Evolutionary conservation across 2,888 invertebrate species (phyloP).

Genomic region (Drosophila meridionalis): DNA sequence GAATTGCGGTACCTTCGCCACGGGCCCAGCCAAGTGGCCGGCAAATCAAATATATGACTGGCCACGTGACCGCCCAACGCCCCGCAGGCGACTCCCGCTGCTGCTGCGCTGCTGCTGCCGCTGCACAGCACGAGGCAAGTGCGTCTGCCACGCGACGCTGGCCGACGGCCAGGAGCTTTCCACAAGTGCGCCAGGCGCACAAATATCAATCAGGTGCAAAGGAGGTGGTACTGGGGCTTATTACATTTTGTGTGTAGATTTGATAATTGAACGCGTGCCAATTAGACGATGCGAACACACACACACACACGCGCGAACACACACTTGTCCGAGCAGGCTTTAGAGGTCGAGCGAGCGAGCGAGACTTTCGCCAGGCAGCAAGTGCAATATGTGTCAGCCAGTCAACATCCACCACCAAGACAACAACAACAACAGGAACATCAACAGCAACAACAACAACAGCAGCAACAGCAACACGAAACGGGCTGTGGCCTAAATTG

Average conservation of each 20-base stretch:
- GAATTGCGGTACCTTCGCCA: conserved; percentile 30
- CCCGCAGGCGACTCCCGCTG: conserved; percentile 22
- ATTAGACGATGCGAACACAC: conserved; percentile 48
- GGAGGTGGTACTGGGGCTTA: conserved; percentile 9
- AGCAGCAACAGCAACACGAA: conserved; percentile 52
- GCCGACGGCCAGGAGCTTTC: conserved; percentile 33
- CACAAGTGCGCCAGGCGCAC: conserved; percentile 35
- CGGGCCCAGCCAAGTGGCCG: conserved; percentile 6
- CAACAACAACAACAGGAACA: conserved; percentile 38
- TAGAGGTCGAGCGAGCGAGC: conserved; percentile 40
- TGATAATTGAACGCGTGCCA: conserved; percentile 66
- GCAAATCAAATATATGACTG: conserved; percentile 38
- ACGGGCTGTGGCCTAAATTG: conserved; percentile 81
- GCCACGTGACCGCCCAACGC: conserved; percentile 69
- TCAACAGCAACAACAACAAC: conserved; percentile 22
- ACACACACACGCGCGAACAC: background rate
- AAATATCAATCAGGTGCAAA: conserved; percentile 54
- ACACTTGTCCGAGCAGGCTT: conserved; percentile 48
- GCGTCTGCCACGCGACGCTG: conserved; percentile 45
- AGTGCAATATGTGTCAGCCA: conserved; percentile 74
- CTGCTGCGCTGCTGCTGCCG: background rate
- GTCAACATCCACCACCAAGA: conserved; percentile 49
- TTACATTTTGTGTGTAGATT: conserved; percentile 22
- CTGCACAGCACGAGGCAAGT: conserved; percentile 39
- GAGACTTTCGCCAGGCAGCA: conserved; percentile 63